Evolutionary conservation across 2,888 invertebrate genomes (phyloP).

Genomic region (Galeruca laticollis): DNA sequence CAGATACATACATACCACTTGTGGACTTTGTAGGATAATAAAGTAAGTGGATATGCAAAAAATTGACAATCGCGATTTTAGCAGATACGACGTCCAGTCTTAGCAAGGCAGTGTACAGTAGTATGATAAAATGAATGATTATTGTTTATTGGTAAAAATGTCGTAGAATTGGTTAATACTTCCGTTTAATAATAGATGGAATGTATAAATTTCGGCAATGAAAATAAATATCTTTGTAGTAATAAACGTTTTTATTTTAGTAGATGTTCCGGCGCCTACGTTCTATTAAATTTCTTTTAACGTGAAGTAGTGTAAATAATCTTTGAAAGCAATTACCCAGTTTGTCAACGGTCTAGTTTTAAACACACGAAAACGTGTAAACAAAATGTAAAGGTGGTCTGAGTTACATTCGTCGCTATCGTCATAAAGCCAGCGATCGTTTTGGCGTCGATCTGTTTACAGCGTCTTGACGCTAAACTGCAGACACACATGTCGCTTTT

Average conservation of each 20-base stretch:
- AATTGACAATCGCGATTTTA: too few species aligned
- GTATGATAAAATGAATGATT: too few species aligned
- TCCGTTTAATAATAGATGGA: conserved; percentile 33
- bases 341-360: conserved; percentile 66
- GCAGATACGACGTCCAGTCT: too few species aligned
- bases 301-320: conserved; percentile 62
- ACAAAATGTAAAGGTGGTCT: conserved; percentile 61
- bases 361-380: conserved; percentile 64
- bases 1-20: too few species aligned
- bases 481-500: conserved; percentile 63
- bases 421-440: conserved; percentile 66
- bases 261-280: conserved; percentile 61
- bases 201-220: conserved; percentile 48
- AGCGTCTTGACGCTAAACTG: conserved; percentile 62
- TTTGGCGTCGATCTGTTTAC: conserved; percentile 71
- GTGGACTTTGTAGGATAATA: too few species aligned
- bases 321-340: conserved; percentile 66
- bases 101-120: too few species aligned
- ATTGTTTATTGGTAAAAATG: not conserved
- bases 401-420: conserved; percentile 62
- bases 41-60: too few species aligned
- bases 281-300: conserved; percentile 63
- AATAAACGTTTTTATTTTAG: conserved; percentile 59
- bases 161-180: not conserved
- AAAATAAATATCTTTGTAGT: conserved; percentile 55